phyloP scores from a whole-genome alignment of 2,113 vertebrate species.

The Ancistrus triradiatus region DNA sequence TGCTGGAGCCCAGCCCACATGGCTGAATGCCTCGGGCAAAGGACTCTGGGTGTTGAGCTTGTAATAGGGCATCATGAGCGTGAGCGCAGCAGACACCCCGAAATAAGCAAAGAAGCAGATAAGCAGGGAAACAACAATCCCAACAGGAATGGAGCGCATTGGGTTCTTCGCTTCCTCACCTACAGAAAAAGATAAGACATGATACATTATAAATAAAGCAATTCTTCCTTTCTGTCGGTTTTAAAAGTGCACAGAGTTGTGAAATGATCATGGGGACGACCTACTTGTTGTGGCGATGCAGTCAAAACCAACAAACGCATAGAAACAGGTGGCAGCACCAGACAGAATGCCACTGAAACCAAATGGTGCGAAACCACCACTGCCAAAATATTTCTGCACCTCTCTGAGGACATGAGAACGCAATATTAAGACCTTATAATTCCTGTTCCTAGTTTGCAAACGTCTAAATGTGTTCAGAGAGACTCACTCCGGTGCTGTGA shows the following conservation, averaged over 20 bases:
- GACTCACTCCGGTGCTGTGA: constrained; percentile 42
- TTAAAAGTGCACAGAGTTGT: too few relatives aligned
- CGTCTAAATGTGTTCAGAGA: neutral
- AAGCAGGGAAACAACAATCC: constrained; percentile 87
- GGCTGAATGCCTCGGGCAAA: constrained; percentile 84
- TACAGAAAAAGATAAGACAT: constrained; percentile 44
- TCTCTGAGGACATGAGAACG: constrained; percentile 35
- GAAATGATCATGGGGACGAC: constrained; percentile 27
- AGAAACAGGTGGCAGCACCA: constrained; percentile 94
- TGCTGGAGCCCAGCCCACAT: constrained; percentile 81
- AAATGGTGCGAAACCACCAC: constrained; percentile 86
- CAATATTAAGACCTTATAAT: neutral
- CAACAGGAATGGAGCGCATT: constrained; percentile 85
- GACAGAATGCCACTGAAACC: constrained; percentile 79
- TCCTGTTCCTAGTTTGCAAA: neutral
- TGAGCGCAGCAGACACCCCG: constrained; percentile 87
- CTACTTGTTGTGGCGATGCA: constrained; percentile 96
- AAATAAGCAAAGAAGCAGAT: constrained; percentile 95
- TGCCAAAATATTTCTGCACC: constrained; percentile 61
- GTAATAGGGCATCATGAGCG: constrained; percentile 95
- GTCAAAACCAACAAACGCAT: constrained; percentile 95
- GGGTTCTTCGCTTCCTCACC: constrained; percentile 94
- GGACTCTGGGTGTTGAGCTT: constrained; percentile 80
- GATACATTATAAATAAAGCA: neutral
- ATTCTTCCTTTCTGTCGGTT: too few relatives aligned